Evolutionary conservation across 2,113 vertebrate species (phyloP).

Genomic region (Crotalus tigris): DNA sequence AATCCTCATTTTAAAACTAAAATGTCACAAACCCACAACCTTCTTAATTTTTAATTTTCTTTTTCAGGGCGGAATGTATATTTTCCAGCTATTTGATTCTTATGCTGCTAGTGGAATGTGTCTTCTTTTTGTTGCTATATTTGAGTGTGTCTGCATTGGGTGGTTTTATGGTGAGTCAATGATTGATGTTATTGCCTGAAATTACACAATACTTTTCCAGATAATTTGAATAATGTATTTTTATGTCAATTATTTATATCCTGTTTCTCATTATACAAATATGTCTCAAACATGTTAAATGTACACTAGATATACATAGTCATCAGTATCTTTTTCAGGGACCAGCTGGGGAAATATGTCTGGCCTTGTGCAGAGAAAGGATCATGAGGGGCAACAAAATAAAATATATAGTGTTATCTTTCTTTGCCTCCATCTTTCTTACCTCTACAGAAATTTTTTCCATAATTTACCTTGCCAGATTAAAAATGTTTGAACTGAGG

Average conservation of each 20-base stretch:
- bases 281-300: background rate
- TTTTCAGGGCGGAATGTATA: constrained; percentile 93
- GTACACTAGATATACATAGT: background rate
- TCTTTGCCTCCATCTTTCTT: background rate
- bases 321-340: background rate
- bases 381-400: background rate
- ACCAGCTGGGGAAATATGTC: background rate
- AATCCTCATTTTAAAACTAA: background rate
- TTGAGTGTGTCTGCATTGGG: constrained; percentile 95
- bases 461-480: background rate
- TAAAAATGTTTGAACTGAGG: background rate
- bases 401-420: background rate
- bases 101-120: constrained; percentile 98
- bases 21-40: background rate
- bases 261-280: background rate
- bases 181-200: background rate
- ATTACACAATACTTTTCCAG: background rate
- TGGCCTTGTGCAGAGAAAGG: background rate
- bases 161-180: constrained; percentile 93
- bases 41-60: constrained; percentile 21
- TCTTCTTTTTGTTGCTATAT: constrained; percentile 96
- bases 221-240: background rate
- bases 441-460: background rate
- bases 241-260: background rate
- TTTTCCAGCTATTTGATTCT: constrained; percentile 96